Base-by-base conservation (phyloP, 2,888 invertebrate genomes). In the Drosophila quasianomalipes region DNA sequence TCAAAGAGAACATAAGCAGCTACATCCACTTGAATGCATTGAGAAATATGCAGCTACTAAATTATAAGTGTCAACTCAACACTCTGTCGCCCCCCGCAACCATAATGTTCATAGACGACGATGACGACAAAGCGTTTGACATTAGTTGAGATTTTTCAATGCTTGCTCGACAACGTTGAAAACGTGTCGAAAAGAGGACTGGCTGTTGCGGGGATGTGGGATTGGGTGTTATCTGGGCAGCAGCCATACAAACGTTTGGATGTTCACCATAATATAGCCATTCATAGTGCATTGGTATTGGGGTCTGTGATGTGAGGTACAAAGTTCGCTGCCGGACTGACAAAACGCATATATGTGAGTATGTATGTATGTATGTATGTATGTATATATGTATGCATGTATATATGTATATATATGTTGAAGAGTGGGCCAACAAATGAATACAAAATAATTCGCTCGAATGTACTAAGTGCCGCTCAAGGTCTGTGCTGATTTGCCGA, bases 101-200 rank as follows among this genome's bases (percentile, higher is more conserved):
- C 30, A 31, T 49, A 28, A 57, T 35, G 44, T 31, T 12, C n/a
- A 60, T 19, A 39, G 52, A 54, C 63, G 69, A 59, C 76, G 82
- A 69, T 82, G 74, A 75, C 86, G 69, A 88, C 89, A 85, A 90
- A 85, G 84, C 75, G 74, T 77, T 83, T 79, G 84, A 79, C 89
- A 86, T 86, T 86, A 89, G 90, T 67, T 70, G 72, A 86, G 89
- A 86, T 86, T 90, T 83, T 81, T 72, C 84, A 90, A 79, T 86
- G 89, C 28, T 68, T 22, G 57, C 39, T 30, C 33, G 58, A 26
- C 55, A 57, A 33, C 76, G 74, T 47, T 60, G 64, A 31, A 70
- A 76, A 73, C 70, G 79, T 86, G 84, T 85, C 72, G 79, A 70
- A 71, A 70, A 12, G 16, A 37, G 31, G 35, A 30, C 30, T 30